A percentile compares a stretch with the other conserved stretches of the same genome.
Evolutionary conservation across 2,797 vertebrate species (phyloP).

Genomic region (Acropternis orthonyx): DNA sequence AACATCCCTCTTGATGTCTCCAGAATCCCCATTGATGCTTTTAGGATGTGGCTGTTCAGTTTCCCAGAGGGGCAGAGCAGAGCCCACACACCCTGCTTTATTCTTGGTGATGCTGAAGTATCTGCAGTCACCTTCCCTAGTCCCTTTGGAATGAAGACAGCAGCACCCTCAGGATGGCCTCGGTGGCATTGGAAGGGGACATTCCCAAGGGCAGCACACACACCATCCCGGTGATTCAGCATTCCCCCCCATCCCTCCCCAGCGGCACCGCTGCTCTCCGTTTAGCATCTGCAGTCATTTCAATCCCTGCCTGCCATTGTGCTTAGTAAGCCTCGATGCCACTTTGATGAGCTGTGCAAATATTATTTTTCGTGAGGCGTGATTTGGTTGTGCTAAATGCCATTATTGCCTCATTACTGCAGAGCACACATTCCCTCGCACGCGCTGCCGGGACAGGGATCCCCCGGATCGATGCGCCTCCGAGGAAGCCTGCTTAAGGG

Average conservation of each 20-base stretch:
- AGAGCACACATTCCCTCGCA: neutral
- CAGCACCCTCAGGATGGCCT: neutral
- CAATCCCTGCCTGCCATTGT: neutral
- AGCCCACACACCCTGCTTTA: neutral
- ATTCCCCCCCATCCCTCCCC: neutral
- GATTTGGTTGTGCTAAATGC: conserved; percentile 2
- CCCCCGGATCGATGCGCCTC: neutral
- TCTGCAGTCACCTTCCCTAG: neutral
- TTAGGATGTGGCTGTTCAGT: neutral
- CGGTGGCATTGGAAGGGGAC: neutral
- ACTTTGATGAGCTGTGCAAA: conserved; percentile 58
- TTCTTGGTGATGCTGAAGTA: neutral
- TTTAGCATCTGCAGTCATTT: neutral
- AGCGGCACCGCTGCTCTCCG: rapidly evolving
- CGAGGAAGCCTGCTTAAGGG: neutral
- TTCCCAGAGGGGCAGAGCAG: neutral
- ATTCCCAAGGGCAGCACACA: neutral
- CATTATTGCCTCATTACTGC: conserved; percentile 36
- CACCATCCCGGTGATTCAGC: neutral
- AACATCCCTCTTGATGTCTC: rapidly evolving
- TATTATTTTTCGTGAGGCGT: conserved; percentile 31
- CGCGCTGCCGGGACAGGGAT: neutral
- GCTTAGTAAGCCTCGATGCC: neutral
- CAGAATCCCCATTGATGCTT: neutral
- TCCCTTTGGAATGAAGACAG: neutral